These are phyloP conservation scores for Sylvia borin DNA, from an alignment of 2,797 vertebrate species.

Conservation along the genomic window DNA sequence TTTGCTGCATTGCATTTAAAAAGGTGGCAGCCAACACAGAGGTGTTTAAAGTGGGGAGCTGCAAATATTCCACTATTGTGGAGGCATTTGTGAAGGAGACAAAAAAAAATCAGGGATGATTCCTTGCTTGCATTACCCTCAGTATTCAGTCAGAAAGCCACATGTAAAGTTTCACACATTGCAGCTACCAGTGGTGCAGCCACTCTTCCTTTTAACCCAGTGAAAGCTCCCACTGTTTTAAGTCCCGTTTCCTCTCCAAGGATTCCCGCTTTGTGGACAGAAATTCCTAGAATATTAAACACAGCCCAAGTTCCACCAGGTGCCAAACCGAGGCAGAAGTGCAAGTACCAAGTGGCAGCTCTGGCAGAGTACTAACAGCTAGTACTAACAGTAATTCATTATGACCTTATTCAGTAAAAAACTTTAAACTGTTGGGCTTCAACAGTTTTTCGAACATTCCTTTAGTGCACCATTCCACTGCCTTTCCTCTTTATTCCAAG, in stretches of 20 bases:
- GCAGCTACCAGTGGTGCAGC: background rate
- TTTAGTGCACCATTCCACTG: rapidly evolving
- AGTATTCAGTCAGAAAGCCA: background rate
- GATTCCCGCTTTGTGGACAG: background rate
- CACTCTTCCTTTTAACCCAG: background rate
- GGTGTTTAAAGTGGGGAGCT: background rate
- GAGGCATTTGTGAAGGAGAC: background rate
- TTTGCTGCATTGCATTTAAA: background rate
- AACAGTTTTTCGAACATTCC: background rate
- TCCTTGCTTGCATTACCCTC: background rate
- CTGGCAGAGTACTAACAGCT: background rate
- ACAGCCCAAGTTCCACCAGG: background rate
- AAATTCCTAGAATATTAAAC: background rate
- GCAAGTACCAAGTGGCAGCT: background rate
- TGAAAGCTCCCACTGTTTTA: background rate
- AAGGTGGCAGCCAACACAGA: background rate
- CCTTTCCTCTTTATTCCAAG: background rate
- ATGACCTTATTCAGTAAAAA: background rate
- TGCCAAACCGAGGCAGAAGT: background rate
- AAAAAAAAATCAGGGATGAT: background rate
- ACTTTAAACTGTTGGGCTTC: background rate
- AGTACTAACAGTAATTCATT: too few relatives aligned
- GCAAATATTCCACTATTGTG: background rate
- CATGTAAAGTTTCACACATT: background rate
- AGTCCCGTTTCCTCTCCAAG: background rate